Evolutionary conservation across 2,113 vertebrate species (phyloP), one percentile per base, ranked within the genome.

Genomic region (Antidorcas marsupialis): DNA sequence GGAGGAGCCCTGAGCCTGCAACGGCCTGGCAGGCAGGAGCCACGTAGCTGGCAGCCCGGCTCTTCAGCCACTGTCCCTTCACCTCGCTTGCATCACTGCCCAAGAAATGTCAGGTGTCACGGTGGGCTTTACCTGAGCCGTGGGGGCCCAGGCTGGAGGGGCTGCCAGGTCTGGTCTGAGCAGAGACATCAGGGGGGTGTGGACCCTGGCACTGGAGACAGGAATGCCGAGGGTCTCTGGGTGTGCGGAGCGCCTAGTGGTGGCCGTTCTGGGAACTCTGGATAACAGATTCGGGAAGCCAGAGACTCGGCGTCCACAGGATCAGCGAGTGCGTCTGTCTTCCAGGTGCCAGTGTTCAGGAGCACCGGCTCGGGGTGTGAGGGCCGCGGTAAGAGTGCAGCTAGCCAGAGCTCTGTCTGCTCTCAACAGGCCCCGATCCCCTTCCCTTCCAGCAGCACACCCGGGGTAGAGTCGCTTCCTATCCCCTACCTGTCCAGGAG

Each of bases 31-130:
- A 28, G 60, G 47, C 16, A 53, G 83, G 52, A 53, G 30, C 21
- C 14, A 23, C 7, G 0, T 1, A 7, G 47, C 64, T 28, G 21
- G 16, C 3, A 16, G 1, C 76, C 16, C 2, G 12, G 23, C 19
- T 33, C 19, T 50, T 19, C 52, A 1, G 30, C 67, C 15, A 11
- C 76, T 43, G 25, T 36, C 8, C 59, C 39, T 36, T 28, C 89
- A 47, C 8, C 53, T 27, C 1, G 0, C 15, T 50, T 5, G 45
- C 21, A 7, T 10, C 50, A 25, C 55, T 39, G 39, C 45, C 59
- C 21, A 12, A 23, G 45, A 82, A 81, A 57, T 27, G 30, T 25
- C 95, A 13, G 0, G 0, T 28, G 50, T 78, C 62, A 7, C 28
- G 0, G 0, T 67, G 59, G 64, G 12, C 45, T 53, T 59, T 21